Percentiles rank a stretch among this genome's conserved stretches.
These are phyloP conservation scores for Unio delphinus DNA, from an alignment of 2,888 invertebrate species.

Conservation along the genomic window DNA sequence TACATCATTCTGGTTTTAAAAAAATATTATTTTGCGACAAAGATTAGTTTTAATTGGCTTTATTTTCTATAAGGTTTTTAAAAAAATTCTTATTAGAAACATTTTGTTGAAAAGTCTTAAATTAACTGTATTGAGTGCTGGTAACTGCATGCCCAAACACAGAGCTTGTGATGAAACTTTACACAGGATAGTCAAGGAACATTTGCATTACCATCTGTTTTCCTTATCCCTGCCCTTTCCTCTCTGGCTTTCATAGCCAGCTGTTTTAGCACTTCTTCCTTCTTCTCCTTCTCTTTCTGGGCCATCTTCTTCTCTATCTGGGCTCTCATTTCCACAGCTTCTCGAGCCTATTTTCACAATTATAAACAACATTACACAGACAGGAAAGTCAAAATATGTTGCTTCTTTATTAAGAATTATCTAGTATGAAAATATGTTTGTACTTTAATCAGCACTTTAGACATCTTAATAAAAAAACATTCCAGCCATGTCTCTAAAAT, in stretches of 20 bases:
- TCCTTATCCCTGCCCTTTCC: constrained; percentile 88
- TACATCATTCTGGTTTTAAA: background rate
- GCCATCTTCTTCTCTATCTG: constrained; percentile 96
- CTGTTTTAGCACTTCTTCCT: constrained; percentile 93
- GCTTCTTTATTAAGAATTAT: too few species aligned
- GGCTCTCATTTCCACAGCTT: constrained; percentile 96
- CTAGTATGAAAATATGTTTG: too few species aligned
- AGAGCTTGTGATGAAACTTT: background rate
- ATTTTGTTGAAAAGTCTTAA: too few species aligned
- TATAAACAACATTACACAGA: constrained; percentile 19
- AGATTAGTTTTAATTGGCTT: too few species aligned
- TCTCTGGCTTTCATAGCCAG: constrained; percentile 96
- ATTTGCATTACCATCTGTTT: constrained; percentile 49
- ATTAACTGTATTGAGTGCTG: too few species aligned
- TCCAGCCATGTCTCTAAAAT: too few species aligned
- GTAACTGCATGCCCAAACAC: too few species aligned
- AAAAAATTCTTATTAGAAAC: too few species aligned
- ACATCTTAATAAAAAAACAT: too few species aligned
- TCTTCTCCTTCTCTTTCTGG: constrained; percentile 97
- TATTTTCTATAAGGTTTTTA: too few species aligned
- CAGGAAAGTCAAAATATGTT: constrained; percentile 1
- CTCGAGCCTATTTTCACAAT: constrained; percentile 79
- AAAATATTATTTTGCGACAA: too few species aligned
- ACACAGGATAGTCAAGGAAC: background rate
- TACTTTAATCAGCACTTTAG: too few species aligned